These are phyloP conservation scores for Hyperopisus bebe DNA, from an alignment of 2,113 vertebrate species.

Conservation along the genomic window DNA sequence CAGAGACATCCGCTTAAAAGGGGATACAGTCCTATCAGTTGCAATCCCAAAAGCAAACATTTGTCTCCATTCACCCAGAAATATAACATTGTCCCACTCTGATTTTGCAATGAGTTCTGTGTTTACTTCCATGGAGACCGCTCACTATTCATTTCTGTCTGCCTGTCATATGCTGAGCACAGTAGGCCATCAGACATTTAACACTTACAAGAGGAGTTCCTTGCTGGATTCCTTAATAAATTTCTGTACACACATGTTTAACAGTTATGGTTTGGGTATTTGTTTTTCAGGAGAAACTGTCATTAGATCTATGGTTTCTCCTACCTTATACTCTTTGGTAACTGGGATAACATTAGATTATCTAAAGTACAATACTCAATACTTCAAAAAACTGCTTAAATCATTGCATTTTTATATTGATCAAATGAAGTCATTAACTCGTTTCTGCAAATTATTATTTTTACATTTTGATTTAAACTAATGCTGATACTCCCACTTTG, in stretches of 20 bases:
- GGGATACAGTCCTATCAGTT: constrained; percentile 1
- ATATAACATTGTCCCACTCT: too few species aligned
- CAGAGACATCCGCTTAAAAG: not conserved
- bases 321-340: not conserved
- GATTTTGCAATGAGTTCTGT: not conserved
- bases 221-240: not conserved
- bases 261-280: not conserved
- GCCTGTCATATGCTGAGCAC: not conserved
- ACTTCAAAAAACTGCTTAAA: not conserved
- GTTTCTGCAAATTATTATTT: not conserved
- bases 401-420: not conserved
- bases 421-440: not conserved
- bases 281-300: not conserved
- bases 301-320: not conserved
- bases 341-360: not conserved
- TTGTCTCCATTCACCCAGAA: constrained; percentile 13
- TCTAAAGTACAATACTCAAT: not conserved
- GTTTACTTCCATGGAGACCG: not conserved
- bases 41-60: constrained; percentile 5
- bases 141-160: not conserved
- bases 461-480: not conserved
- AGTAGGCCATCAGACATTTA: not conserved
- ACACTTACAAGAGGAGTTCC: not conserved
- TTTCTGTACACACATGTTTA: not conserved
- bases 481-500: not conserved